These are phyloP conservation scores for Cataglyphis albicans DNA, from an alignment of 2,888 invertebrate genomes.

Conservation along the genomic window DNA sequence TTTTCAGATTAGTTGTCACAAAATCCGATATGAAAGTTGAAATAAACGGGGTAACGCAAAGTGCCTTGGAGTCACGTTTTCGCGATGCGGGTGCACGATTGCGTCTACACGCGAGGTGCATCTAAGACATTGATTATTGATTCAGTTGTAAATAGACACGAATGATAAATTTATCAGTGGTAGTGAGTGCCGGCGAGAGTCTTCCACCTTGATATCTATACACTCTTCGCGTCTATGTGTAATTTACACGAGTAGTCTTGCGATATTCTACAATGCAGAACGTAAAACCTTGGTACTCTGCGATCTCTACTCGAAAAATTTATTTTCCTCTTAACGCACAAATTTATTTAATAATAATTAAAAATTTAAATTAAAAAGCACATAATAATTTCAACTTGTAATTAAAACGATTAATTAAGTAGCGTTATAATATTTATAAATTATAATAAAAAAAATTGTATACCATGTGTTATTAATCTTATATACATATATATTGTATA, in stretches of 20 bases:
- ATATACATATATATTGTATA: not conserved
- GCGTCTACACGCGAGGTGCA: slow-evolving; percentile 50
- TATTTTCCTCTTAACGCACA: not conserved
- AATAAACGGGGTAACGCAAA: not conserved
- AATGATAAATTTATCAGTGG: slow-evolving; percentile 74
- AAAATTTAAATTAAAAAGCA: not conserved
- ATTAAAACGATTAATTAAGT: not conserved
- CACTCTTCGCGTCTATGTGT: slow-evolving; percentile 4
- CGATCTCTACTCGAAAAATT: not conserved
- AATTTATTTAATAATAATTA: not conserved
- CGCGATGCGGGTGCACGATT: slow-evolving; percentile 4
- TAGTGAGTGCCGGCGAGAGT: slow-evolving; percentile 10
- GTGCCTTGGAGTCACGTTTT: slow-evolving; percentile 24
- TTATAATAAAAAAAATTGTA: not conserved
- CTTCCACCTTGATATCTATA: slow-evolving; percentile 33
- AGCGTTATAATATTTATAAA: not conserved
- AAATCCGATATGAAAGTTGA: slow-evolving; percentile 3
- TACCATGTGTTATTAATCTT: not conserved
- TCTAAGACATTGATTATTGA: slow-evolving; percentile 75
- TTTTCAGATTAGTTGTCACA: not conserved
- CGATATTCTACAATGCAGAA: not conserved
- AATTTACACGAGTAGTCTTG: not conserved
- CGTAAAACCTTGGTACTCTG: not conserved
- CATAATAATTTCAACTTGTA: not conserved
- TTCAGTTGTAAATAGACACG: slow-evolving; percentile 74